Base-by-base conservation (phyloP, 2,113 vertebrate species). In the Orycteropus afer region DNA sequence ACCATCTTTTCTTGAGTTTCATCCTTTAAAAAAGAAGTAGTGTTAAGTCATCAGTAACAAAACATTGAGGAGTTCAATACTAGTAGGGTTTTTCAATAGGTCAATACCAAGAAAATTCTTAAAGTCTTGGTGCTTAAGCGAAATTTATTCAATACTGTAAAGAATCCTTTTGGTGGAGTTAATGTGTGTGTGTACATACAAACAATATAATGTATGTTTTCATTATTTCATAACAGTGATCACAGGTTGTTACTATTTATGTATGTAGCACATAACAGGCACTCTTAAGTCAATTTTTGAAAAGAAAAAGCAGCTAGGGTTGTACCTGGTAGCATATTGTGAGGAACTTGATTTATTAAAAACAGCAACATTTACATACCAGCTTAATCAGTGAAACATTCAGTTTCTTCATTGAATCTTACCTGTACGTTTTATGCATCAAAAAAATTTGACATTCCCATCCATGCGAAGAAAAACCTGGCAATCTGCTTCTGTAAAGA, bases 1-100 rank as follows among this genome's bases (percentile, higher is more conserved):
- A 99, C 97, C 91, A 99, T 98, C 49, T 99, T 97, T 94, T 98
- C 98, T 74, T 86, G 90, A 59, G 96, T 53, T 96, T 98, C 98
- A 91, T 99, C 99, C 98, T 99, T n/a, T 73, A 69, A 63, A 95
- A 96, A 22, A 95, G 49, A 69, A 57, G 76, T 29, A 10, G 4
- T 4, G 15, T 65, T 22, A 92, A 57, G 37, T 77, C 15, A 42
- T 84, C 29, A 88, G 34, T 53, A 69, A 82, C 42, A 59, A 63
- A 89, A 49, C 82, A 73, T 1, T 42, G 37, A 78, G 23, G 20
- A 32, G 29, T 57, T 92, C 49, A 42, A 15, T 61, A 63, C 17
- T 10, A 94, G 65, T 42, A 84, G 55, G 8, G 37, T 63, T 96
- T 94, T 78, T 53, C 51, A 80, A 20, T 63, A 65, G 29, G 20